Evolutionary conservation across 1,140 invertebrate species (phyloP), one percentile per base, ranked within the genome.

Genomic region (Papilio aristodemus): DNA sequence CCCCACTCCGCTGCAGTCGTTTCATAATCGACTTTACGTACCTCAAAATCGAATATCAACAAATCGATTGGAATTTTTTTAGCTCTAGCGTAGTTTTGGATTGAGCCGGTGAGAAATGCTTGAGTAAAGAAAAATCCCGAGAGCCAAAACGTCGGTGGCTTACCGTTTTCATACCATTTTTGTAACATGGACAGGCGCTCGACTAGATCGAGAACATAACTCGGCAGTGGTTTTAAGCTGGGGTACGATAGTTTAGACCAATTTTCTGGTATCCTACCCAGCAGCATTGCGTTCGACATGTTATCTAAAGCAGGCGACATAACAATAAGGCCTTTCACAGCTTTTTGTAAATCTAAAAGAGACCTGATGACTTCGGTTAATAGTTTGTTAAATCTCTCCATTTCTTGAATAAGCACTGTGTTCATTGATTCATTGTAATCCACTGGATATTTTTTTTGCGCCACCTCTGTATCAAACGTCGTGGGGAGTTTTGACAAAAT

Each of bases 121-220:
- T 99, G 97, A 0, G 97, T 97, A 83, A 98, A 98, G 80, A 96
- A 99, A 86, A 99, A 98, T 9, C 97, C 98, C 0, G 97, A 97
- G 4, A 99, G 92, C 98, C 98, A 99, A 90, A 97, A 98, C 0
- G 94, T 94, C 0, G 92, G 68, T 3, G 97, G 97, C 85, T 97
- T 97, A 2, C 96, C 96, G 43, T 95, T 77, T 19, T 94, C 87
- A 74, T 94, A 94, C 98, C 98, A 99, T 36, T 94, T 91, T 81
- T 96, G 88, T 36, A 96, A 93, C 91, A 95, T 98, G 73, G 94
- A 88, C 0, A 98, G 91, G 69, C 97, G 92, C 67, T 96, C 94
- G 5, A 97, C 85, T 76, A 99, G 95, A 92, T 99, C 97, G 46
- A 93, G 91, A 2, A 98, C 92, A 83, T 98, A 99, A 79, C 95